These are phyloP conservation scores for Halictus ligatus DNA, from an alignment of 2,888 invertebrate genomes.

Conservation along the genomic window DNA sequence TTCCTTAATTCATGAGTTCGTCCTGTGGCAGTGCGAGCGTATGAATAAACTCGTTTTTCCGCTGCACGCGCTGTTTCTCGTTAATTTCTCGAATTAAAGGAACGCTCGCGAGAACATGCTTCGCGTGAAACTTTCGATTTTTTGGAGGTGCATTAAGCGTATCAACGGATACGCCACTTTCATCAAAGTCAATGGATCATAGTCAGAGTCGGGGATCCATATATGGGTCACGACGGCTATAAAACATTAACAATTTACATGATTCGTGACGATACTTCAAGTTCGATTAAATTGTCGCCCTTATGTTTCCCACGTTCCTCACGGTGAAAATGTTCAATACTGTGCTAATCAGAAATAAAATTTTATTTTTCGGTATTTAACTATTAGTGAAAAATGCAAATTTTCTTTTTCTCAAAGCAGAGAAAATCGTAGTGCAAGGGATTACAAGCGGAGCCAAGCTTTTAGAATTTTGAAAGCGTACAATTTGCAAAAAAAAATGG, in stretches of 20 bases:
- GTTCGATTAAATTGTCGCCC: no score
- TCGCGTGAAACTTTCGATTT: neutral
- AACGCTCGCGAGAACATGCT: neutral
- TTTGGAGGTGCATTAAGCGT: neutral
- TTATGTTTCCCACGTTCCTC: no score
- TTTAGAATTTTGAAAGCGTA: no score
- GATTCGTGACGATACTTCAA: no score
- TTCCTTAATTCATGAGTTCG: constrained; percentile 4
- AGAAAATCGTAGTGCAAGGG: no score
- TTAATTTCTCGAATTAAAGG: neutral
- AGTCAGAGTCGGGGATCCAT: neutral
- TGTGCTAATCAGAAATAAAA: no score
- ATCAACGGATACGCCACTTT: neutral
- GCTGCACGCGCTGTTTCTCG: neutral
- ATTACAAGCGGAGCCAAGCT: no score
- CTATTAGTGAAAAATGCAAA: no score
- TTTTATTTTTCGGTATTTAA: no score
- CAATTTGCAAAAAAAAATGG: neutral
- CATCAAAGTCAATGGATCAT: no score
- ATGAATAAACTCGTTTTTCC: neutral
- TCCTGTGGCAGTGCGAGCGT: neutral
- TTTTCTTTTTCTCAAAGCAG: no score
- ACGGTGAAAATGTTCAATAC: no score
- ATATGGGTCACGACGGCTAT: neutral
- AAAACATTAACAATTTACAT: neutral